Base-by-base conservation (phyloP, 2,888 invertebrate species). In the Tryphoninae sp. region DNA sequence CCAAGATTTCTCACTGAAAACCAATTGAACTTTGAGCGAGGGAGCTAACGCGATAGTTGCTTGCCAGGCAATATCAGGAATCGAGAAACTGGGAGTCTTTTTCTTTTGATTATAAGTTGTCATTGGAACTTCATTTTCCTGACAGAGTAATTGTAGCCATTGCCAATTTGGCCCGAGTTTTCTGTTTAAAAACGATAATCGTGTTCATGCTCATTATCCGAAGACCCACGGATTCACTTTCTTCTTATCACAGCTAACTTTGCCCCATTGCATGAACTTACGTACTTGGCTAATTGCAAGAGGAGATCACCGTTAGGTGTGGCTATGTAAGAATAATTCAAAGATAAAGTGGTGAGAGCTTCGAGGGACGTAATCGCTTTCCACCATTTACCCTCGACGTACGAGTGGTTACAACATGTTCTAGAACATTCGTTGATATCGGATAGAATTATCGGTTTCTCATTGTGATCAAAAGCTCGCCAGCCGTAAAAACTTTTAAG, bases 241-340 rank as follows among this genome's bases (percentile, higher is more conserved):
- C n/a, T 49, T 33, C 6, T 33, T 33, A 33, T 33, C 33, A 6
- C 1, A 33, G 33, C 33, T 4, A 33, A 33, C 22, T 42, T 55
- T 22, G 23, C n/a, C 13, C 13, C 22, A 69, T 26, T 16, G 22
- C 8, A 16, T 33, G 42, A 51, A n/a, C 2, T 1, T 53, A 49
- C 61, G 1, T 75, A 87, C 87, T 84, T 86, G 77, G 87, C 83
- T 67, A 87, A 81, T 81, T 73, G 76, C 69, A 87, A 71, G 26
- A 87, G 86, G 13, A 87, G 81, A 74, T 87, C 87, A 51, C 87
- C 87, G 16, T 82, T 84, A 62, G 87, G 86, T 80, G 87, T 87
- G 22, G 87, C 87, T 71, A 87, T 84, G 69, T 87, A 87, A 8
- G 85, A 84, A 61, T 87, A 87, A 78, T 88, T 88, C 65, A 87